Base-by-base conservation (phyloP, 1,140 invertebrate genomes). In the Calliopsis andreniformis region DNA sequence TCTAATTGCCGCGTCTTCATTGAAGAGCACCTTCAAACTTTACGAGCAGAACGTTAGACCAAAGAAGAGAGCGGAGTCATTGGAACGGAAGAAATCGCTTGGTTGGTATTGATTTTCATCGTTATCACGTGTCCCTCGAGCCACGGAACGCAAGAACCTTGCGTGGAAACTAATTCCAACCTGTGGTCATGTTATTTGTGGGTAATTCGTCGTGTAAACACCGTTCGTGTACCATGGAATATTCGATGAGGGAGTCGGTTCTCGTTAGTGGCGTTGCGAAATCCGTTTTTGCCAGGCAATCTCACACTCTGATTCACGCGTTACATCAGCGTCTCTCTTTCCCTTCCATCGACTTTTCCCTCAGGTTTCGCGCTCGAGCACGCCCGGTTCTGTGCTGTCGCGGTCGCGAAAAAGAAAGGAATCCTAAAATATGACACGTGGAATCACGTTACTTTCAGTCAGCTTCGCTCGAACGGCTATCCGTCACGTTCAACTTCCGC, bases 401-500 rank as follows among this genome's bases (percentile, higher is more conserved):
- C 49, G 25, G 68, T 53, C 59, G 76, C 53, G 55, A 55, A 39
- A 20, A 28, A 32, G 25, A 23, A 42, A 78, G 45, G 53, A 59
- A 23, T 73, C 2, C 42, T 45, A 30, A 68, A 62, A 67, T 43
- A 63, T 64, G 25, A 53, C 10, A 8, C 25, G 35, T 43, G 12
- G 45, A 23, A 28, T 73, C 56, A 56, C 76, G 76, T 78, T 78
- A 69, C 35, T 63, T 62, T 61, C 67, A 12, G 35, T 49, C 56
- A 28, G 53, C 32, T 30, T 30, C 20, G 20, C 25, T 39, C 71
- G 8, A 51, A 20, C 42, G 18, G 51, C 23, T 49, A 49, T 76
- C 45, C 67, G 73, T 79, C 77, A 68, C 76, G 62, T 80, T 80
- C 59, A 51, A 69, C 64, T 80, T 76, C 58, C 71, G 79, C 25